Evolutionary conservation across 2,888 invertebrate species (phyloP), one percentile per base, ranked within the genome.

Genomic region (Unio pictorum): DNA sequence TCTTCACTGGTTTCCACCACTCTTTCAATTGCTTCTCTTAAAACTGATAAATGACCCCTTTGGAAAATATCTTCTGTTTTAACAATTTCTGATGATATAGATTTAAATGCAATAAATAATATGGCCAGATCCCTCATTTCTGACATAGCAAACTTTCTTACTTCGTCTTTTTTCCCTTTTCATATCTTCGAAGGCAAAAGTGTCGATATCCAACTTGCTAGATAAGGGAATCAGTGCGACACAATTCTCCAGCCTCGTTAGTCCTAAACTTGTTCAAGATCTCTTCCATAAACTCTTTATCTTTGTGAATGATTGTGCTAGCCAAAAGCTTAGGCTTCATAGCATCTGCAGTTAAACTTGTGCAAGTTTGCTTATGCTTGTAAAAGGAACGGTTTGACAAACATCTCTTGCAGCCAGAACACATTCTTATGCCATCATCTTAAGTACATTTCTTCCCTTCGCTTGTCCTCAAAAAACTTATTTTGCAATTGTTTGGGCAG

Each of bases 101-200:
- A 55, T 26, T 65, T 28, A 55, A 65, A 73, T 26, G 20, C 55
- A 6, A 69, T 23, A 58, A 61, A 73, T 17, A 73, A 55, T 45
- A 64, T 30, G 45, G 66, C 62, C 18, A 69, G 58, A 56, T 69
- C 69, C 34, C 72, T 65, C 69, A 73, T 70, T 61, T 73, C 73
- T n/a, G 45, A 61, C 69, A 70, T 73, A n/a, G 70, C 66, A n/a
- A 45, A 55, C 56, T 61, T 67, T 64, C 67, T 62, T 23, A 68
- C 66, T 64, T 68, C 68, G 20, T 65, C 61, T 60, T 54, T 45
- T 55, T 74, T 74, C 18, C 71, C 59, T 18, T 20, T 57, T 74
- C 68, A 56, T 20, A 30, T 66, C 55, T 61, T 61, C 68, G 56
- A 30, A 62, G n/a, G 60, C 62, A 62, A 55, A 30, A 71, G 28